phyloP scores from a whole-genome alignment of 2,797 vertebrate species.

The Phataginus tetradactyla region DNA sequence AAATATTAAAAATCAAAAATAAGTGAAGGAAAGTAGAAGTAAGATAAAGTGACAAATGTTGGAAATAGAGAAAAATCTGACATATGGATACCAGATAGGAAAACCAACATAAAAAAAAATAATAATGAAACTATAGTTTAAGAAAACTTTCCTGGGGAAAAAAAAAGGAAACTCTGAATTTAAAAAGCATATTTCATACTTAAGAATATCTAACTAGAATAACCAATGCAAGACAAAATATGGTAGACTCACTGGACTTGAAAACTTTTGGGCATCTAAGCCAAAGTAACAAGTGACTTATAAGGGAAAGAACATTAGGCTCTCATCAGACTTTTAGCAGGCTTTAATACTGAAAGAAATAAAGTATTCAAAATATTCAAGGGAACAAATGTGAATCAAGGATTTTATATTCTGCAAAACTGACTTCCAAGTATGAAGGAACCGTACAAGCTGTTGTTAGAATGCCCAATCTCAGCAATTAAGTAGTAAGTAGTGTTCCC shows the following conservation, averaged over 20 bases:
- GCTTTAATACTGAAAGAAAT: background rate
- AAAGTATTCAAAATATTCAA: background rate
- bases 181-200: background rate
- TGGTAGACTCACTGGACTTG: background rate
- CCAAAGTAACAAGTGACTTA: background rate
- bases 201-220: background rate
- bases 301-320: background rate
- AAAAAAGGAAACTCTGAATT: background rate
- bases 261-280: background rate
- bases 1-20: conserved; percentile 37
- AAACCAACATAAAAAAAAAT: background rate
- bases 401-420: background rate
- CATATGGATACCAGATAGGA: background rate
- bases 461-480: background rate
- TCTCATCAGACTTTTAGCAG: background rate
- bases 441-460: background rate
- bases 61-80: background rate
- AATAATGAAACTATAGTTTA: background rate
- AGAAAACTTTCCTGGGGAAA: background rate
- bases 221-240: background rate
- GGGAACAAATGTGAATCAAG: background rate
- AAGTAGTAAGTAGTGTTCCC: background rate
- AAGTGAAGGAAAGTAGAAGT: background rate
- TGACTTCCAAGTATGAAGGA: background rate
- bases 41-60: background rate